Conservation (phyloP, 2,113 vertebrate genomes). For the Xiphias gladius region DNA sequence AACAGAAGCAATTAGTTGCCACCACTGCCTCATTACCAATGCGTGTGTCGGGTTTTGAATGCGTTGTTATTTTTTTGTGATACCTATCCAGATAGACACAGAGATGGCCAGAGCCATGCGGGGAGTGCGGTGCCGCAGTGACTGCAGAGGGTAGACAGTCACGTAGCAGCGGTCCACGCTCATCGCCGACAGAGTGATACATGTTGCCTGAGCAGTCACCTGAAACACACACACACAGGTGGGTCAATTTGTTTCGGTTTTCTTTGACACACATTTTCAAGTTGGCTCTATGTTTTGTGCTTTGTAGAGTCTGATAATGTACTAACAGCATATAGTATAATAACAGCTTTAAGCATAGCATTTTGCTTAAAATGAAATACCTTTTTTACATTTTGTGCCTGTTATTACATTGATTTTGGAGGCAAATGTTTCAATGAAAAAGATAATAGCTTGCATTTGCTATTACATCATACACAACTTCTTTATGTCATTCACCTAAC, state of each 20-base stretch:
- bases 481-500: too few relatives aligned
- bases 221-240: slow-evolving; percentile 38
- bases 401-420: background rate
- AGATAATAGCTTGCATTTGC: background rate
- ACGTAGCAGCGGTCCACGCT: slow-evolving; percentile 82
- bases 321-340: too few relatives aligned
- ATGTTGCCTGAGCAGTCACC: slow-evolving; percentile 83
- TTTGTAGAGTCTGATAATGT: too few relatives aligned
- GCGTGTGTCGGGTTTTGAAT: too few relatives aligned
- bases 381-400: background rate
- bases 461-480: too few relatives aligned
- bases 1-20: too few relatives aligned
- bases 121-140: slow-evolving; percentile 74
- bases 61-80: background rate
- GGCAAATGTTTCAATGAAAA: too few relatives aligned
- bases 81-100: slow-evolving; percentile 82
- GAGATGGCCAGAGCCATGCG: slow-evolving; percentile 76
- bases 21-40: too few relatives aligned
- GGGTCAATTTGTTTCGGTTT: background rate
- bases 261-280: background rate
- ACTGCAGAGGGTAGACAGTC: slow-evolving; percentile 81
- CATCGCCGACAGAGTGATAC: slow-evolving; percentile 83
- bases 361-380: too few relatives aligned
- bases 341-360: too few relatives aligned
- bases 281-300: background rate